A percentile compares a stretch with the other conserved stretches of the same genome.
Evolutionary conservation across 2,113 vertebrate species (phyloP).

Genomic region (Colinus virginianus): DNA sequence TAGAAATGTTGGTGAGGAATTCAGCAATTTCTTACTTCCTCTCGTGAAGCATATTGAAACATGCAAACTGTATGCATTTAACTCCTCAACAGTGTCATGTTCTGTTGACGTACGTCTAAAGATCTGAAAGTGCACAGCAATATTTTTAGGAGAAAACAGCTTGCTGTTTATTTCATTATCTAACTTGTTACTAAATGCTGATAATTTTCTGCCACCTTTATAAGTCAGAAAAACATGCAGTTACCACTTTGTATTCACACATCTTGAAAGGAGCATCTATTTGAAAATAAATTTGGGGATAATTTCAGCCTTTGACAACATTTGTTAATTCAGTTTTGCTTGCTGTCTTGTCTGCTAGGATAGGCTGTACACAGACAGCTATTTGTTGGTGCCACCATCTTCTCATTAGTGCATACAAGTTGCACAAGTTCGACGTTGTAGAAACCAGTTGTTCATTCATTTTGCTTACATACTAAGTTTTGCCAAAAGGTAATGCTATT

Average conservation of each 20-base stretch:
- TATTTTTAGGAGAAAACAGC: neutral
- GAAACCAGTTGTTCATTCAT: neutral
- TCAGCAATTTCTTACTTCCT: slow-evolving; percentile 16
- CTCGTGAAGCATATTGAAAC: slow-evolving; percentile 6
- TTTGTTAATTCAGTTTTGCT: neutral
- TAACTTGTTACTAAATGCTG: neutral
- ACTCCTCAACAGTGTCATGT: neutral
- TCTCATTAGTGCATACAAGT: neutral
- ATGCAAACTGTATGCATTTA: neutral
- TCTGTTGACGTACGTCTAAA: slow-evolving; percentile 1
- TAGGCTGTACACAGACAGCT: neutral
- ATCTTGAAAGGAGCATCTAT: neutral
- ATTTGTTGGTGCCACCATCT: neutral
- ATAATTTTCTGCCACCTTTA: too few relatives aligned
- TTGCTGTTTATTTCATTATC: neutral
- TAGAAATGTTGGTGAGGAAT: slow-evolving; percentile 47
- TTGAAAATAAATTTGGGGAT: neutral
- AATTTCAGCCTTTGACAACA: neutral
- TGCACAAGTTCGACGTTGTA: neutral
- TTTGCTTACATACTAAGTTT: neutral
- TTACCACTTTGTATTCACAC: neutral
- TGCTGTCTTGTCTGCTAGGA: neutral
- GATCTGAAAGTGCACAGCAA: neutral
- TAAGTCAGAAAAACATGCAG: neutral
- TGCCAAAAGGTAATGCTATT: neutral